Evolutionary conservation across 2,797 vertebrate genomes (phyloP).

Genomic region (Cyclura pinguis): DNA sequence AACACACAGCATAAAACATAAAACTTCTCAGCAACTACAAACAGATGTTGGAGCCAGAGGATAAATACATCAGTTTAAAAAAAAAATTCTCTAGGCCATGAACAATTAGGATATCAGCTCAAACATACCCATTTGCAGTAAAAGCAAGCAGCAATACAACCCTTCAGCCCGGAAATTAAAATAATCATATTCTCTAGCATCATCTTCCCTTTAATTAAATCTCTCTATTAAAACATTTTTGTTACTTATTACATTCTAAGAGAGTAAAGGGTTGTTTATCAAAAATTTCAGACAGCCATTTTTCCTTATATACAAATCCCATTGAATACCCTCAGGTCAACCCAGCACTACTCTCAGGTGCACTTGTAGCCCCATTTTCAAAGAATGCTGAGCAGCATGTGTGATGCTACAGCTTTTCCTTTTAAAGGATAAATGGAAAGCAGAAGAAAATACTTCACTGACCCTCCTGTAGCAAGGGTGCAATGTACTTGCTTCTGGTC

Average conservation of each 20-base stretch:
- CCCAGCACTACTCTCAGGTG: background rate
- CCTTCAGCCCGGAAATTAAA: conserved; percentile 42
- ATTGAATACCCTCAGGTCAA: background rate
- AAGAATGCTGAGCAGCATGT: background rate
- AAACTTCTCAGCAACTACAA: conserved; percentile 41
- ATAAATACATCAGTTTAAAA: background rate
- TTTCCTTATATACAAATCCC: background rate
- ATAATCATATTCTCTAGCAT: background rate
- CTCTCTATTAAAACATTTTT: background rate
- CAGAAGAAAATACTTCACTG: background rate
- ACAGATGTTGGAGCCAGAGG: conserved; percentile 44
- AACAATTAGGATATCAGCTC: conserved; percentile 18
- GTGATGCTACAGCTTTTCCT: background rate
- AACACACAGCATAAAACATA: accelerated
- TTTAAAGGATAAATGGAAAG: background rate
- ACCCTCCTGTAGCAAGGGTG: background rate
- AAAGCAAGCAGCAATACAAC: conserved; percentile 35
- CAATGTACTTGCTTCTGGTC: background rate
- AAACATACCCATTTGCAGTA: background rate
- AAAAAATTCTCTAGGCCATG: background rate
- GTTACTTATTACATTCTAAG: background rate
- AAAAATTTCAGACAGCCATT: background rate
- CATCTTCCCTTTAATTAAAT: conserved; percentile 8
- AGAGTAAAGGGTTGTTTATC: background rate
- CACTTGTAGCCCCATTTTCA: background rate